phyloP scores from a whole-genome alignment of 2,888 invertebrate genomes.

The Brachyopa scutellaris region DNA sequence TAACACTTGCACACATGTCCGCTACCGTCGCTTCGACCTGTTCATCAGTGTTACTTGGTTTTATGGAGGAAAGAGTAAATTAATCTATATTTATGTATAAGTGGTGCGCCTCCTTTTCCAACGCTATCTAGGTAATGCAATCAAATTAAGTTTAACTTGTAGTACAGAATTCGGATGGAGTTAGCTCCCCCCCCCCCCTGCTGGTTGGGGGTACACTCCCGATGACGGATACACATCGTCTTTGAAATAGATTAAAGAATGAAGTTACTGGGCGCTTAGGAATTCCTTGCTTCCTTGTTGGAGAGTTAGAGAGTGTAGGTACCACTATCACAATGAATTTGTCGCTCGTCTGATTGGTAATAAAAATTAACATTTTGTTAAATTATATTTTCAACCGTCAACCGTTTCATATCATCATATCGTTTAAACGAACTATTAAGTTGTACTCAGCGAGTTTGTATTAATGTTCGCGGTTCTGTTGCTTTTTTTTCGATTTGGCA shows the following conservation, averaged over 20 bases:
- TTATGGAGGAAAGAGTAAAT: slow-evolving; percentile 35
- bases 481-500: slow-evolving; percentile 6
- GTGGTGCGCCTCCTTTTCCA: slow-evolving; percentile 70
- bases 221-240: slow-evolving; percentile 53
- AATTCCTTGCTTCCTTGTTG: slow-evolving; percentile 20
- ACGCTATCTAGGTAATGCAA: slow-evolving; percentile 75
- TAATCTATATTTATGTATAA: slow-evolving; percentile 70
- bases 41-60: slow-evolving; percentile 14
- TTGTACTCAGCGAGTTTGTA: neutral
- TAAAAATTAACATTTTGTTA: slow-evolving; percentile 29
- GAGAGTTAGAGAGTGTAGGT: slow-evolving; percentile 26
- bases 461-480: slow-evolving; percentile 33
- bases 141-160: slow-evolving; percentile 73
- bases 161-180: slow-evolving; percentile 34
- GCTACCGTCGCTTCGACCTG: slow-evolving; percentile 15
- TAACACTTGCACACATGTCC: slow-evolving; percentile 38
- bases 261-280: neutral
- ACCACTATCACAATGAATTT: slow-evolving; percentile 21
- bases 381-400: slow-evolving; percentile 29
- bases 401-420: neutral
- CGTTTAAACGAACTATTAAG: slow-evolving; percentile 1
- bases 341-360: slow-evolving; percentile 26
- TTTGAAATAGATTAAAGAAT: slow-evolving; percentile 43
- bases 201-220: slow-evolving; percentile 4
- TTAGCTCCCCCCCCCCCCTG: too few species aligned